phyloP scores from a whole-genome alignment of 2,113 vertebrate species.

The Pycnonotus jocosus region DNA sequence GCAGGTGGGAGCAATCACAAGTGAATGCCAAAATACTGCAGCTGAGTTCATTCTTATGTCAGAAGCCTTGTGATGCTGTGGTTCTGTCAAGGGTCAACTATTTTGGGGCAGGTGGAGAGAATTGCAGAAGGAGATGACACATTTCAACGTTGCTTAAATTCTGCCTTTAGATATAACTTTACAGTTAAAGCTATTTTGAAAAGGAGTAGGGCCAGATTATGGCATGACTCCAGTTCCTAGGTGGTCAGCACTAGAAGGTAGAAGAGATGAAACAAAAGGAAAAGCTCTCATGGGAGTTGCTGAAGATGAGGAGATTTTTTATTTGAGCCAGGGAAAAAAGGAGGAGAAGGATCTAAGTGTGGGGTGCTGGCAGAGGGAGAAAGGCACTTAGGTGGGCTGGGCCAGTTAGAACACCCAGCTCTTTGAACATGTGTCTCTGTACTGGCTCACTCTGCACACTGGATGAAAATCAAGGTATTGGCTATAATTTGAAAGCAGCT shows the following conservation, averaged over 20 bases:
- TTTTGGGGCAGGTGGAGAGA: neutral
- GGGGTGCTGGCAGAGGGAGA: neutral
- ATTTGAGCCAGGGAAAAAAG: neutral
- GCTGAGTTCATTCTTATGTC: constrained; percentile 40
- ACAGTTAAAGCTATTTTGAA: neutral
- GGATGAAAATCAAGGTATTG: constrained; percentile 22
- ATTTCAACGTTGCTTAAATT: neutral
- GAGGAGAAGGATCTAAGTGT: neutral
- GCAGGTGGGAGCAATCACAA: constrained; percentile 26
- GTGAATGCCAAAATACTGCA: neutral
- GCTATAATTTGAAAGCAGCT: neutral
- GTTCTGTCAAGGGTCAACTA: constrained; percentile 33
- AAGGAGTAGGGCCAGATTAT: neutral
- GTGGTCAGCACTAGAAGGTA: neutral
- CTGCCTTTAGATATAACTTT: neutral
- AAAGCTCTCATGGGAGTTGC: neutral
- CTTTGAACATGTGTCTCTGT: neutral
- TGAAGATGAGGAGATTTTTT: neutral
- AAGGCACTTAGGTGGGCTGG: neutral
- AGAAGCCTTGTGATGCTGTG: neutral
- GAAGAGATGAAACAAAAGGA: constrained; percentile 8
- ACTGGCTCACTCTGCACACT: neutral
- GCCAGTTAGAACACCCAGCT: neutral
- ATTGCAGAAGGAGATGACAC: neutral
- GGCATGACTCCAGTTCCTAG: neutral